These are phyloP conservation scores for Vulpes ferrilata DNA, from an alignment of 2,113 vertebrate species.

Conservation along the genomic window DNA sequence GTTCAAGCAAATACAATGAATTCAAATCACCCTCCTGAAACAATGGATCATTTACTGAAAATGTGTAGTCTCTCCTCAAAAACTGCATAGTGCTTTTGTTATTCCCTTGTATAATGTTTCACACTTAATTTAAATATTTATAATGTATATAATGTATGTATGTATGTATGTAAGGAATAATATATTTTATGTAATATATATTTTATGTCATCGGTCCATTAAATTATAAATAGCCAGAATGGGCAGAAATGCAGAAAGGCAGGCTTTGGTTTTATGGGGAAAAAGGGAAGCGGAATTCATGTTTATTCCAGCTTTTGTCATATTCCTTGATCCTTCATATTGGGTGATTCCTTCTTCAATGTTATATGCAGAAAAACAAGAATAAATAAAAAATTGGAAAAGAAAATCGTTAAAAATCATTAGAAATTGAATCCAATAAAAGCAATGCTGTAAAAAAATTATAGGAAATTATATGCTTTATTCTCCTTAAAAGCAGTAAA, in stretches of 20 bases:
- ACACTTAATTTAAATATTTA: neutral
- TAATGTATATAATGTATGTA: neutral
- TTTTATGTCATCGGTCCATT: neutral
- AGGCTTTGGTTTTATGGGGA: neutral
- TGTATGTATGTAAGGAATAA: neutral
- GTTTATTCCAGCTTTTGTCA: neutral
- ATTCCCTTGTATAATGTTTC: neutral
- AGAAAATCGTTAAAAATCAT: constrained; percentile 87
- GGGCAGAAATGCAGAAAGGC: neutral
- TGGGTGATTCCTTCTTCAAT: neutral
- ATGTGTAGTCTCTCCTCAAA: neutral
- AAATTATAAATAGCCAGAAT: neutral
- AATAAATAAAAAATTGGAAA: constrained; percentile 81
- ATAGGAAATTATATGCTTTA: constrained; percentile 85
- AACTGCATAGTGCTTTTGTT: neutral
- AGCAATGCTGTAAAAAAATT: constrained; percentile 82
- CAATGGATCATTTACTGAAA: neutral
- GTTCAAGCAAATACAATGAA: neutral
- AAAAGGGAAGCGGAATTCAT: neutral
- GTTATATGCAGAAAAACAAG: neutral
- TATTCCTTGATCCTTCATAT: neutral
- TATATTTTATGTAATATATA: neutral
- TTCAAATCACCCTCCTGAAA: neutral
- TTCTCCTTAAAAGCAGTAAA: constrained; percentile 85
- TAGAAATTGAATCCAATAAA: constrained; percentile 86